Evolutionary conservation across 2,888 invertebrate genomes (phyloP).

Genomic region (Callinectes sapidus): DNA sequence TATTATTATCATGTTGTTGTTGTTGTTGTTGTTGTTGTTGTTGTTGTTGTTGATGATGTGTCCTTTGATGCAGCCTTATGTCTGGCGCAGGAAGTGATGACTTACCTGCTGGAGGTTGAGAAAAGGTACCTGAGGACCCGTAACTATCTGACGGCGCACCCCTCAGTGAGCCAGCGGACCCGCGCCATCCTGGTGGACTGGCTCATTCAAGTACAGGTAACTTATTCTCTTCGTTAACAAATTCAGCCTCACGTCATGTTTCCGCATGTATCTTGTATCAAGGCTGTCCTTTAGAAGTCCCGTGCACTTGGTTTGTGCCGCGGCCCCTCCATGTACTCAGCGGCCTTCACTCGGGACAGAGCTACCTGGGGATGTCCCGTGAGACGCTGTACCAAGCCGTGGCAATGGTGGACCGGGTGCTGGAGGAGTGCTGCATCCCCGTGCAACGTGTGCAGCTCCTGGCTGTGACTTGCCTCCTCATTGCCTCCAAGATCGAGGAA

Average conservation of each 20-base stretch:
- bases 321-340: not conserved
- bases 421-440: constrained; percentile 29
- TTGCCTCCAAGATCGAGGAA: constrained; percentile 53
- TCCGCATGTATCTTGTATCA: not conserved
- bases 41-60: not conserved
- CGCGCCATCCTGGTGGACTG: constrained; percentile 58
- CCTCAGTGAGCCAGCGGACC: constrained; percentile 44
- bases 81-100: constrained; percentile 52
- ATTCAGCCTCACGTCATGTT: not conserved
- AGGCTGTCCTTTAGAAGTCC: not conserved
- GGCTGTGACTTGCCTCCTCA: constrained; percentile 51
- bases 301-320: not conserved
- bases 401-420: constrained; percentile 51
- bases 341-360: not conserved
- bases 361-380: constrained; percentile 48
- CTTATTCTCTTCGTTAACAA: not conserved
- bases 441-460: constrained; percentile 45
- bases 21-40: not conserved
- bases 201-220: constrained; percentile 60
- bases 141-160: constrained; percentile 49
- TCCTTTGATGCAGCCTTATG: not conserved
- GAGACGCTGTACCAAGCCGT: constrained; percentile 55
- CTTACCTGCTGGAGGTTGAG: constrained; percentile 55
- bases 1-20: not conserved
- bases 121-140: not conserved